A percentile compares a stretch with the other conserved stretches of the same genome.
phyloP scores from a whole-genome alignment of 2,113 vertebrate species.

The Phyllopteryx taeniolatus region DNA sequence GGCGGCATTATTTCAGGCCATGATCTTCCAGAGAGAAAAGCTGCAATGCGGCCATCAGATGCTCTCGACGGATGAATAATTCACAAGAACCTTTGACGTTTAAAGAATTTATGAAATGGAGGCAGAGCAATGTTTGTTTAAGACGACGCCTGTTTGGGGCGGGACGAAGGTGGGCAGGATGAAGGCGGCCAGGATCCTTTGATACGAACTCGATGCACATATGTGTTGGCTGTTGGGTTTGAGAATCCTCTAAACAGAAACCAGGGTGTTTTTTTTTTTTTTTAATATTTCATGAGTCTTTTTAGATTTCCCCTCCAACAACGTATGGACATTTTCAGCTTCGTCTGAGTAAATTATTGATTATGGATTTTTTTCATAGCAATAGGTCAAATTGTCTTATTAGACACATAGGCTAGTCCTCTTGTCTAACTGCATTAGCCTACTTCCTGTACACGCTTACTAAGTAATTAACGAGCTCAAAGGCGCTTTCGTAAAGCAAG shows the following conservation, averaged over 20 bases:
- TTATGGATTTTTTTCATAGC: conserved; percentile 19
- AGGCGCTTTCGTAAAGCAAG: conserved; percentile 35
- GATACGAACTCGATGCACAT: conserved; percentile 11
- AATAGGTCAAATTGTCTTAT: conserved; percentile 37
- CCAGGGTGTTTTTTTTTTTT: neutral
- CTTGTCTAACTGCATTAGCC: conserved; percentile 54
- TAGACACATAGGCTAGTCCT: conserved; percentile 21
- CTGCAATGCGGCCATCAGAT: conserved; percentile 62
- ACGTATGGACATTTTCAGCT: neutral
- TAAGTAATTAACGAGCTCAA: conserved; percentile 64
- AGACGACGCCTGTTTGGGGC: conserved; percentile 49
- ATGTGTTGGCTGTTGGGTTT: neutral
- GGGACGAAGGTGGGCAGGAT: conserved; percentile 19
- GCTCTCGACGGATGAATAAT: conserved; percentile 62
- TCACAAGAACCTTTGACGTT: conserved; percentile 48
- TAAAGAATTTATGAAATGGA: conserved; percentile 71
- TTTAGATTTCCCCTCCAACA: neutral
- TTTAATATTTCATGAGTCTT: neutral
- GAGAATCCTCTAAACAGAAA: neutral
- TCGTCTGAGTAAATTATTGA: conserved; percentile 46
- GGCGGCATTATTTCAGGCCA: conserved; percentile 47
- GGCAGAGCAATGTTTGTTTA: conserved; percentile 66
- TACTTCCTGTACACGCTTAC: conserved; percentile 49
- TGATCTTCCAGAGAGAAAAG: conserved; percentile 43
- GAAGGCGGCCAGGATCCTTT: neutral